phyloP scores from a whole-genome alignment of 2,888 invertebrate genomes.

The Amblyjoppa proteus region DNA sequence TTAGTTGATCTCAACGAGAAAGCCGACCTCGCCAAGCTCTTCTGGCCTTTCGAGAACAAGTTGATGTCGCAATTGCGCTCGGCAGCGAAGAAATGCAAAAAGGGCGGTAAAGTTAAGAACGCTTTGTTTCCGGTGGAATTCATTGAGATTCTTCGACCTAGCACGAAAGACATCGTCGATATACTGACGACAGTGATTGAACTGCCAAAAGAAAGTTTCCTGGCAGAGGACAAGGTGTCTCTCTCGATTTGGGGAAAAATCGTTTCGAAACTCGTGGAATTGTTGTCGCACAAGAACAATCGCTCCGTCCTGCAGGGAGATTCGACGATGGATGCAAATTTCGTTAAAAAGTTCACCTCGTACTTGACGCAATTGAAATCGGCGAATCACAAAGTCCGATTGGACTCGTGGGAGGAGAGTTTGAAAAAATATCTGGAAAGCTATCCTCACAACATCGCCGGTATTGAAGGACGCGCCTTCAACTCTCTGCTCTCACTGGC shows the following conservation, averaged over 20 bases:
- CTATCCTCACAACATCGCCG: slow-evolving; percentile 87
- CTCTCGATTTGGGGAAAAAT: slow-evolving; percentile 87
- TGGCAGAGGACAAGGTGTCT: slow-evolving; percentile 84
- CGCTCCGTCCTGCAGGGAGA: background rate
- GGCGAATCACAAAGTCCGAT: slow-evolving; percentile 62
- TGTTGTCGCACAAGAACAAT: slow-evolving; percentile 83
- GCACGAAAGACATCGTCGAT: slow-evolving; percentile 83
- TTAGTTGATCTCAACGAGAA: slow-evolving; percentile 72
- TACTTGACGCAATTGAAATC: slow-evolving; percentile 74
- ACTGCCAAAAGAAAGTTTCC: slow-evolving; percentile 82
- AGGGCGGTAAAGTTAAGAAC: slow-evolving; percentile 80
- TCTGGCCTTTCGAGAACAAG: slow-evolving; percentile 87
- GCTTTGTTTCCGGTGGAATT: slow-evolving; percentile 84
- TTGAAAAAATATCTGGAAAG: slow-evolving; percentile 87
- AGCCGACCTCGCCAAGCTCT: slow-evolving; percentile 67
- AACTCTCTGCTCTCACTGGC: slow-evolving; percentile 70
- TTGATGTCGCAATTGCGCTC: slow-evolving; percentile 85
- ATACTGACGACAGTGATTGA: slow-evolving; percentile 85
- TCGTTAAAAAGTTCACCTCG: slow-evolving; percentile 73
- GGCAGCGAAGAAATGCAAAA: slow-evolving; percentile 84
- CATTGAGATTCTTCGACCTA: slow-evolving; percentile 84
- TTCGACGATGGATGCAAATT: slow-evolving; percentile 67
- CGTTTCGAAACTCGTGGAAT: slow-evolving; percentile 85
- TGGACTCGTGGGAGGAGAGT: slow-evolving; percentile 86
- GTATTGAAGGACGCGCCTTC: slow-evolving; percentile 85